These are phyloP conservation scores for Alitta virens DNA, from an alignment of 2,888 invertebrate genomes.

Conservation along the genomic window DNA sequence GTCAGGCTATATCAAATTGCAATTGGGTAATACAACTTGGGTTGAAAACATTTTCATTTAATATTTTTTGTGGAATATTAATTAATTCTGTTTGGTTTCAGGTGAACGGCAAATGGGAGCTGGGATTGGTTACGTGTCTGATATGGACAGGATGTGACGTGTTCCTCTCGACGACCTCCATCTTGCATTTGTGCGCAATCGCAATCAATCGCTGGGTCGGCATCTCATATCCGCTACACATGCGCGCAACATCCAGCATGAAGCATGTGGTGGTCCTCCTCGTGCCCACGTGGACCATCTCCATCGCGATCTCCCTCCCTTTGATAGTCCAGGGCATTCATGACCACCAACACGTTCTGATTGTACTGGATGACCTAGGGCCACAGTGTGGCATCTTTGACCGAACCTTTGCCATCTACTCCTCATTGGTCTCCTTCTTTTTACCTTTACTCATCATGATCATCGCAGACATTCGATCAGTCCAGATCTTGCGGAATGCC, in stretches of 20 bases:
- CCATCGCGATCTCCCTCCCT: conserved; percentile 28
- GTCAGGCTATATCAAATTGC: too few species aligned
- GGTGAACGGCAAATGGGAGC: conserved; percentile 27
- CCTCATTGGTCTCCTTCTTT: conserved; percentile 33
- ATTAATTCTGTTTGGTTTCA: conserved; percentile 13
- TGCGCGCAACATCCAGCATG: conserved; percentile 18
- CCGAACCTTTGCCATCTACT: conserved; percentile 29
- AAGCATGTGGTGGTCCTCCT: conserved; percentile 26
- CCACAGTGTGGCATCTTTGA: conserved; percentile 32
- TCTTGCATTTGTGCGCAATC: conserved; percentile 31
- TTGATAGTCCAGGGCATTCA: conserved; percentile 28
- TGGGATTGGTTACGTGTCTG: conserved; percentile 28
- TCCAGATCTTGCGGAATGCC: conserved; percentile 20
- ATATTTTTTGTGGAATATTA: background rate
- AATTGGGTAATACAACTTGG: too few species aligned
- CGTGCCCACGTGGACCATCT: conserved; percentile 26
- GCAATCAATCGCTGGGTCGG: conserved; percentile 30
- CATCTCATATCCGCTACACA: conserved; percentile 27
- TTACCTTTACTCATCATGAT: conserved; percentile 30
- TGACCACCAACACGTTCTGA: conserved; percentile 21
- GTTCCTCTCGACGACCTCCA: conserved; percentile 32
- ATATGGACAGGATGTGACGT: conserved; percentile 33
- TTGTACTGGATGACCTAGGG: conserved; percentile 7
- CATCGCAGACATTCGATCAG: conserved; percentile 29
- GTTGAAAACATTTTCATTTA: background rate